These are phyloP conservation scores for Cyanoramphus novaezelandiae DNA, from an alignment of 2,113 vertebrate species.

Conservation along the genomic window DNA sequence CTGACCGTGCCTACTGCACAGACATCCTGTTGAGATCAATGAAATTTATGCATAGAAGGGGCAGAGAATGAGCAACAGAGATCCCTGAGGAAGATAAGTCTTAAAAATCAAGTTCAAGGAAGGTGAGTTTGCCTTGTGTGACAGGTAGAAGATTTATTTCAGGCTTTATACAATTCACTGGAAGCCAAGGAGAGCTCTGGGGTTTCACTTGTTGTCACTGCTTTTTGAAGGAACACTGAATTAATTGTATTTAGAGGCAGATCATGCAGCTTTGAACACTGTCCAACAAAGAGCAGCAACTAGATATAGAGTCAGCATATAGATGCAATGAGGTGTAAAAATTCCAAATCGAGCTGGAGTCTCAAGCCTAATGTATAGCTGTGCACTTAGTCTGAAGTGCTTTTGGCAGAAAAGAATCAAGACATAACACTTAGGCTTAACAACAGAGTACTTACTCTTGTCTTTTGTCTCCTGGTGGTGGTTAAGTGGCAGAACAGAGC, in stretches of 20 bases:
- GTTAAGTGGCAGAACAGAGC: slow-evolving; percentile 5
- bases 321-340: neutral
- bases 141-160: neutral
- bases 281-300: neutral
- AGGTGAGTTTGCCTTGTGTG: neutral
- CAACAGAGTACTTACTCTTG: slow-evolving; percentile 1
- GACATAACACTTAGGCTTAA: slow-evolving; percentile 32
- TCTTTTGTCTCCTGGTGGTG: slow-evolving; percentile 7
- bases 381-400: slow-evolving; percentile 10
- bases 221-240: neutral
- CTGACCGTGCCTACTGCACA: neutral
- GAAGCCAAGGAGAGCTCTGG: neutral
- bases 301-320: neutral
- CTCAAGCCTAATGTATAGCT: neutral
- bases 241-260: neutral
- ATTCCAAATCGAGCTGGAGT: neutral
- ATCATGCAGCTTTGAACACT: neutral
- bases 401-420: slow-evolving; percentile 37
- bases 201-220: neutral
- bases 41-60: neutral
- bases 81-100: neutral
- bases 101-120: slow-evolving; percentile 33
- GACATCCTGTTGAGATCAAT: slow-evolving; percentile 21
- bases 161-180: neutral
- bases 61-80: slow-evolving; percentile 4